Evolutionary conservation across 1,140 invertebrate genomes (phyloP), one percentile per base, ranked within the genome.

Genomic region (Drosophila pachea): DNA sequence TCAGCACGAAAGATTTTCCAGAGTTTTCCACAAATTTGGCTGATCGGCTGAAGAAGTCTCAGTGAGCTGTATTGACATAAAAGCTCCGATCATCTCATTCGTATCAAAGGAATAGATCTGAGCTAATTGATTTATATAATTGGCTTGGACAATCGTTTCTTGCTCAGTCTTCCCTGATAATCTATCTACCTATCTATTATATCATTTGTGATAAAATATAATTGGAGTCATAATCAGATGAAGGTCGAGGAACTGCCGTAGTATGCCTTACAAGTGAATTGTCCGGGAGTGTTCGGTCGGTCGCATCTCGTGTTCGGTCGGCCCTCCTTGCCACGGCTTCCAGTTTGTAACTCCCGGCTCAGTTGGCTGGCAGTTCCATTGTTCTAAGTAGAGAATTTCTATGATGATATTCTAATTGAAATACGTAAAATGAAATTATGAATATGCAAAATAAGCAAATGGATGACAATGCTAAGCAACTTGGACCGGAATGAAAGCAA

Each of bases 371-470:
- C 55, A 64, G 69, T 45, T 70, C 60, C 73, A 79, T 84, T 84
- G 79, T 84, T 76, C 60, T 47, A 86, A 76, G 52, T 68, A 65
- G 59, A 78, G 53, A 62, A 73, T 76, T 73, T 74, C 76, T 66
- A 56, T 74, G 81, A 86, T 84, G 81, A 84, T 77, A 86, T 86
- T 86, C 81, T 86, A 86, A 86, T 86, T 86, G 81, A 86, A 86
- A 86, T 81, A 86, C 81, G 82, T 86, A 86, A 86, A 86, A 86
- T 75, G 78, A 86, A 86, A 86, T 86, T 86, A 86, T 86, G 81
- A 86, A 86, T 86, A 86, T 86, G 81, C 81, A 86, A 86, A 86
- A 81, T 86, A 86, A 86, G 81, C 81, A 86, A 86, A 86, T 86
- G 81, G 81, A 81, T 86, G 81, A 86, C 81, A 86, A 86, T 86